Conservation (phyloP, 2,113 vertebrate genomes). For the Corydoras maculifer region DNA sequence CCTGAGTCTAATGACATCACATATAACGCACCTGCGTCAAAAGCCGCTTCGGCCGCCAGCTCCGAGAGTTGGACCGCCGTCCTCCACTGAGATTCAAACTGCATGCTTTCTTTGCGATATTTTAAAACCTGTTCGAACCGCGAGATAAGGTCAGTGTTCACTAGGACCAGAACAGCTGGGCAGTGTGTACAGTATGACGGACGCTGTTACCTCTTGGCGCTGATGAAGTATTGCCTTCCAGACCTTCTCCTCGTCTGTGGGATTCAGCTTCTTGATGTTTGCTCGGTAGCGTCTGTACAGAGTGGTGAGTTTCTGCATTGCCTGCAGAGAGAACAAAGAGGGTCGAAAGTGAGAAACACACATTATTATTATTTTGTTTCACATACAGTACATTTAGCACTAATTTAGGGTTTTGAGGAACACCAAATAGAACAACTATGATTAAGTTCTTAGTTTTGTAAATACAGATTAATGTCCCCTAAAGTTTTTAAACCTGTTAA, state of each 20-base stretch:
- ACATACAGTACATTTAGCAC: background rate
- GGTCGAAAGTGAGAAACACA: background rate
- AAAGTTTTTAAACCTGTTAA: too few species aligned
- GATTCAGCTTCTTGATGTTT: slow-evolving; percentile 32
- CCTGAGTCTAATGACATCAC: too few species aligned
- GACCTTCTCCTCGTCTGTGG: slow-evolving; percentile 38
- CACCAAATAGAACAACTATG: too few species aligned
- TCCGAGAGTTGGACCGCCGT: slow-evolving; percentile 40
- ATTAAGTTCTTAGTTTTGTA: too few species aligned
- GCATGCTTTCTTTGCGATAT: slow-evolving; percentile 26
- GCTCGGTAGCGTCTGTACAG: slow-evolving; percentile 41
- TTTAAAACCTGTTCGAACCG: slow-evolving; percentile 24
- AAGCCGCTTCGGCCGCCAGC: slow-evolving; percentile 47
- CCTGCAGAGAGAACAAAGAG: slow-evolving; percentile 24
- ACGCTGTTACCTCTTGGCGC: slow-evolving; percentile 43
- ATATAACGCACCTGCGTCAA: slow-evolving; percentile 42
- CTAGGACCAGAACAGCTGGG: background rate
- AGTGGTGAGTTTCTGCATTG: slow-evolving; percentile 33
- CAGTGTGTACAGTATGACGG: background rate
- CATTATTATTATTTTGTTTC: background rate
- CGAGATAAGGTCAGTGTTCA: background rate
- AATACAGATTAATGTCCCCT: too few species aligned
- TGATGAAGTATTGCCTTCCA: slow-evolving; percentile 45
- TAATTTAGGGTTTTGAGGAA: background rate
- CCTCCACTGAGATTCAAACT: slow-evolving; percentile 48